These are phyloP conservation scores for Dinocampus coccinellae DNA, from an alignment of 2,888 invertebrate genomes.

Conservation along the genomic window DNA sequence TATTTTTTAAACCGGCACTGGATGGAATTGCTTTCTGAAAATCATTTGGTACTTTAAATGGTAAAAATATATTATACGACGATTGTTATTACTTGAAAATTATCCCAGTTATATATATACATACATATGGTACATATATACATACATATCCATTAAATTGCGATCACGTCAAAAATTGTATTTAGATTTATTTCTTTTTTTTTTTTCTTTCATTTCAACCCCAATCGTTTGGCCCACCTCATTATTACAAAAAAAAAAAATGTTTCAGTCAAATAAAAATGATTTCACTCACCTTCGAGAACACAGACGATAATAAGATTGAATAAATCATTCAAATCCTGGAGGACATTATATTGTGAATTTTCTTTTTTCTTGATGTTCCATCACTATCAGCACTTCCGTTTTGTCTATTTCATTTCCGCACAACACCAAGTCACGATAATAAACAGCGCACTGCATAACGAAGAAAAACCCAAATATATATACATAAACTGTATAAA, in stretches of 20 bases:
- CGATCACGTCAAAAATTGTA: not conserved
- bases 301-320: not conserved
- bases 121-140: not conserved
- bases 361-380: not conserved
- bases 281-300: not conserved
- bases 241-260: not conserved
- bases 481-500: no score
- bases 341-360: not conserved
- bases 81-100: slow-evolving; percentile 5
- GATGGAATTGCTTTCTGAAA: not conserved
- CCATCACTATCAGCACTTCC: not conserved
- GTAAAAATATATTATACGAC: not conserved
- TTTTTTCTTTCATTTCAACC: not conserved
- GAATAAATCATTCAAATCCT: slow-evolving; percentile 3
- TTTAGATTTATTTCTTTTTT: not conserved
- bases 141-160: not conserved
- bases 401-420: slow-evolving; percentile 5
- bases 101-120: not conserved
- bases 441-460: not conserved
- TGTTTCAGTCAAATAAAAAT: not conserved
- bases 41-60: not conserved
- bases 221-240: no score
- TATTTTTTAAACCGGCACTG: not conserved
- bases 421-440: not conserved
- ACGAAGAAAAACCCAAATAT: not conserved